These are phyloP conservation scores for Epinephelus coioides DNA, from an alignment of 2,797 vertebrate genomes.

Conservation along the genomic window DNA sequence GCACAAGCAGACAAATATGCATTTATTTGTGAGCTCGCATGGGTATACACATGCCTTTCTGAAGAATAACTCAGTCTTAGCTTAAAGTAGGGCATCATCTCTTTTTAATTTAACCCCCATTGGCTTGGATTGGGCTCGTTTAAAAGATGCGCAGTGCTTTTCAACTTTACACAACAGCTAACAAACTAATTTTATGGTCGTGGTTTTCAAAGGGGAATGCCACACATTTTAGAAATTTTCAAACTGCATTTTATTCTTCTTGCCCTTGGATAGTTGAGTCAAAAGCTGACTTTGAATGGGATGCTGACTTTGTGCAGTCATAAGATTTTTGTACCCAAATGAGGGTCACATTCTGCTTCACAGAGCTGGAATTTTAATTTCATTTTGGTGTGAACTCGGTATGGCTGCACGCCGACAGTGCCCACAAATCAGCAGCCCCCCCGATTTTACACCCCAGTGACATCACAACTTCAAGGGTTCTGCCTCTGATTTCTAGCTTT, in stretches of 20 bases:
- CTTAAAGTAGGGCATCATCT: conserved; percentile 60
- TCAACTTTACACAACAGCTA: conserved; percentile 48
- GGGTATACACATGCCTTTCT: conserved; percentile 43
- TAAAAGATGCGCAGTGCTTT: conserved; percentile 50
- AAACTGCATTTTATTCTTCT: conserved; percentile 29
- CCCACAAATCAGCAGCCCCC: conserved; percentile 39
- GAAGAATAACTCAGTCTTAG: conserved; percentile 58
- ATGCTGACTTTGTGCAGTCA: conserved; percentile 43
- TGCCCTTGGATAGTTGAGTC: conserved; percentile 53
- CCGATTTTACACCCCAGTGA: conserved; percentile 55
- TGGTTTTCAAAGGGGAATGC: conserved; percentile 58
- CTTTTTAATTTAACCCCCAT: conserved; percentile 65
- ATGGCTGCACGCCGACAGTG: conserved; percentile 26
- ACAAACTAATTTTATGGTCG: conserved; percentile 69
- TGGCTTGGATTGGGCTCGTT: conserved; percentile 53
- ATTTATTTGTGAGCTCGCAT: conserved; percentile 51
- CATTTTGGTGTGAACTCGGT: conserved; percentile 31
- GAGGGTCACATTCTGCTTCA: conserved; percentile 54
- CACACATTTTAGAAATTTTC: conserved; percentile 40
- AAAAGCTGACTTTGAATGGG: conserved; percentile 55
- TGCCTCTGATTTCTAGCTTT: conserved; percentile 65
- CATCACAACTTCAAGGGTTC: conserved; percentile 65
- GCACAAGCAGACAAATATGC: conserved; percentile 57
- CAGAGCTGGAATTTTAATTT: conserved; percentile 39
- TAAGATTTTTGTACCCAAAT: conserved; percentile 32